Evolutionary conservation across 2,888 invertebrate genomes (phyloP).

Genomic region (Dendrolimus houi): DNA sequence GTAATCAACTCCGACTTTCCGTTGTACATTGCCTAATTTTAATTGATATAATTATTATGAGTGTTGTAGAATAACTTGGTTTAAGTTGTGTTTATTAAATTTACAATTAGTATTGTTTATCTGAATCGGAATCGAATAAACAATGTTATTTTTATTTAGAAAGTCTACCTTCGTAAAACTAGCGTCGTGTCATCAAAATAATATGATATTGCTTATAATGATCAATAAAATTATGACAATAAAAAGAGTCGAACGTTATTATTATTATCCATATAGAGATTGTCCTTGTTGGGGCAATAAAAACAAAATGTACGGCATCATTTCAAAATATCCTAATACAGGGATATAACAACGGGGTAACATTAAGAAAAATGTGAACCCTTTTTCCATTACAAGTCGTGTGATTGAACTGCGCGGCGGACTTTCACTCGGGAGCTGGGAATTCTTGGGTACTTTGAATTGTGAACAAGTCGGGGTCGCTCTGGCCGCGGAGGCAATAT

Average conservation of each 20-base stretch:
- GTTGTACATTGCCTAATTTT: not conserved
- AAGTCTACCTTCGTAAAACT: no score
- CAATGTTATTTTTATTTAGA: no score
- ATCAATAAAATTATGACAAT: slow-evolving; percentile 8
- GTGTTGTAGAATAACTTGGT: no score
- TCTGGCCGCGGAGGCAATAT: slow-evolving; percentile 59
- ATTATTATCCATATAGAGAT: not conserved
- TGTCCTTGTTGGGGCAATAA: not conserved
- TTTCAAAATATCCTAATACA: slow-evolving; percentile 34
- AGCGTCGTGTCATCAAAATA: slow-evolving; percentile 16
- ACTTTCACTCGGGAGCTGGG: slow-evolving; percentile 47
- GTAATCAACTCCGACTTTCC: not conserved
- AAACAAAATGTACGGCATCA: not conserved
- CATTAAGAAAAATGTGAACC: slow-evolving; percentile 34
- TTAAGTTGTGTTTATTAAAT: no score
- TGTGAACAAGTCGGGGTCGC: slow-evolving; percentile 62
- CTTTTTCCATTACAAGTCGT: slow-evolving; percentile 49
- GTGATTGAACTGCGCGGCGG: slow-evolving; percentile 56
- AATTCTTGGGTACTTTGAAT: slow-evolving; percentile 53
- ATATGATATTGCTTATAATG: slow-evolving; percentile 20
- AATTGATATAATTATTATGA: no score
- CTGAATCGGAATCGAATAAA: no score
- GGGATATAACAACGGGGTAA: slow-evolving; percentile 29
- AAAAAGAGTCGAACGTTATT: slow-evolving; percentile 3
- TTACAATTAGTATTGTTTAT: no score